Conservation (phyloP, 2,797 vertebrate genomes). For the Glyptemys insculpta region DNA sequence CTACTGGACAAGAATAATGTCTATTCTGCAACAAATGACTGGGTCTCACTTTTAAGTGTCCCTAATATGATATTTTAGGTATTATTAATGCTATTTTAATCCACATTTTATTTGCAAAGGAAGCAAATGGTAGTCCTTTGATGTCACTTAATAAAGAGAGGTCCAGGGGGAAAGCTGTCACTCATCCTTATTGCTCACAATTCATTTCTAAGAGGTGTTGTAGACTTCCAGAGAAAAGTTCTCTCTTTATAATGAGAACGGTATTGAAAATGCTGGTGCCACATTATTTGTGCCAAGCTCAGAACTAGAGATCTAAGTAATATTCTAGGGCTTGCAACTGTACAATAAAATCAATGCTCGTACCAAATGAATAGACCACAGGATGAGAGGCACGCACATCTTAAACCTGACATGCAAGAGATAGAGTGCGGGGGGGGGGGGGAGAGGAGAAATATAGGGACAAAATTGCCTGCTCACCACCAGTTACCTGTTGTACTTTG, state of each 20-base stretch:
- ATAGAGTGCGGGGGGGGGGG: neutral
- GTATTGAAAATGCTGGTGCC: slow-evolving; percentile 52
- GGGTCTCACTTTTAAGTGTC: slow-evolving; percentile 12
- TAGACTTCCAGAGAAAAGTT: slow-evolving; percentile 48
- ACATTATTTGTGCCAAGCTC: slow-evolving; percentile 62
- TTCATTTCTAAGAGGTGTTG: slow-evolving; percentile 57
- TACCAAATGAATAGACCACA: neutral
- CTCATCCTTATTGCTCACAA: slow-evolving; percentile 59
- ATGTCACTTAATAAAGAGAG: slow-evolving; percentile 47
- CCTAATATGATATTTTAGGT: slow-evolving; percentile 23
- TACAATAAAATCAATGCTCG: slow-evolving; percentile 42
- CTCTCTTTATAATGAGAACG: slow-evolving; percentile 62
- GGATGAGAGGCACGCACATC: slow-evolving; percentile 43
- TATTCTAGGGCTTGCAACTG: slow-evolving; percentile 53
- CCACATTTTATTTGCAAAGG: slow-evolving; percentile 65
- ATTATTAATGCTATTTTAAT: slow-evolving; percentile 1
- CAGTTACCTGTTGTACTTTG: slow-evolving; percentile 13
- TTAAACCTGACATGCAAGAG: slow-evolving; percentile 31
- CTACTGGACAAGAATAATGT: slow-evolving; percentile 43
- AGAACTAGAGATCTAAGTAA: slow-evolving; percentile 63
- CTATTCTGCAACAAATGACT: slow-evolving; percentile 33
- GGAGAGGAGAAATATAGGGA: slow-evolving; percentile 4
- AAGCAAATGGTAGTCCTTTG: slow-evolving; percentile 60
- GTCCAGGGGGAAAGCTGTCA: slow-evolving; percentile 61
- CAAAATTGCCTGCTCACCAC: slow-evolving; percentile 48